Evolutionary conservation across 2,113 vertebrate species (phyloP).

Genomic region (Burhinus bistriatus): DNA sequence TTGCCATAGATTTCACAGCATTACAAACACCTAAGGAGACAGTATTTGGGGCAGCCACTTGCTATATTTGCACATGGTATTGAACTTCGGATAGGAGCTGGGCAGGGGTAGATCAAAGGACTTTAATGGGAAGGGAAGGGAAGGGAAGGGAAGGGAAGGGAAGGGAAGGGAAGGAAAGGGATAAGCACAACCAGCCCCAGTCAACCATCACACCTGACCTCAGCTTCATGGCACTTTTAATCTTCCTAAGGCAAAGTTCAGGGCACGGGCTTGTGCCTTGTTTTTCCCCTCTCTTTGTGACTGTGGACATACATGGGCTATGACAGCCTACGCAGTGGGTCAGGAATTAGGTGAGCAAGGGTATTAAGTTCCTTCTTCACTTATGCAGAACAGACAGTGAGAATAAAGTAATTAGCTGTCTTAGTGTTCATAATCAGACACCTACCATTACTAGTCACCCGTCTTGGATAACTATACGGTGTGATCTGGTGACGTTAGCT

Average conservation of each 20-base stretch:
- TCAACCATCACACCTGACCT: background rate
- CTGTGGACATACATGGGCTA: background rate
- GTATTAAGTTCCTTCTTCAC: background rate
- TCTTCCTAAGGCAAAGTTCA: background rate
- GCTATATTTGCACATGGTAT: background rate
- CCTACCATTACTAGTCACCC: background rate
- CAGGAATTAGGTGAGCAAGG: background rate
- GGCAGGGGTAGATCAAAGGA: background rate
- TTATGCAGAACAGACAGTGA: background rate
- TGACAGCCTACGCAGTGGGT: background rate
- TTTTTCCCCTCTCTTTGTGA: background rate
- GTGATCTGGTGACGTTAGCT: background rate
- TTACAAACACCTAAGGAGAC: background rate
- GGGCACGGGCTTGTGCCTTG: background rate
- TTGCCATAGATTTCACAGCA: background rate
- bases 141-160: background rate
- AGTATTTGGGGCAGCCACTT: background rate
- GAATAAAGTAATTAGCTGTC: background rate
- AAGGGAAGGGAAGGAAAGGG: background rate
- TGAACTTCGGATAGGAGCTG: background rate
- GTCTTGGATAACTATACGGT: background rate
- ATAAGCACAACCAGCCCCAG: background rate
- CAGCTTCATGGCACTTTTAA: background rate
- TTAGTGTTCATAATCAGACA: background rate
- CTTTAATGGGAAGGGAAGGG: background rate